A percentile compares a stretch with the other conserved stretches of the same genome.
Evolutionary conservation across 2,888 invertebrate genomes (phyloP).

Genomic region (Spodoptera picta): DNA sequence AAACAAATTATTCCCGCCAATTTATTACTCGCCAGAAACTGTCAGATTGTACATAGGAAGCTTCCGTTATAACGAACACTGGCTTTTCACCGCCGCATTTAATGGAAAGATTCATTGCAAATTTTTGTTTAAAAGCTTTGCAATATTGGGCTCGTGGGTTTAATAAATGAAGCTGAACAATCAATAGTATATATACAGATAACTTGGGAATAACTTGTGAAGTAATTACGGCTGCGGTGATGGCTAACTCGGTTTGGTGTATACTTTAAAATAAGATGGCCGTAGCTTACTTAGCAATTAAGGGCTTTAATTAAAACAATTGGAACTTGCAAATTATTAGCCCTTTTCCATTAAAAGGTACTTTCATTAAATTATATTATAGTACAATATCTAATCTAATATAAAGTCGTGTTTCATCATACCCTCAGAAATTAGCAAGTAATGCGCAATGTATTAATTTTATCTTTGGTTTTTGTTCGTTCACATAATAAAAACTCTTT

Average conservation of each 20-base stretch:
- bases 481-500: background rate
- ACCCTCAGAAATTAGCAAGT: too few species aligned
- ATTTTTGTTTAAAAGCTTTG: constrained; percentile 40
- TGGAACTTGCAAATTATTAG: constrained; percentile 18
- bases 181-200: constrained; percentile 32
- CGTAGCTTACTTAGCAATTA: constrained; percentile 18
- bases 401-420: too few species aligned
- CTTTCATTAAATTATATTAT: too few species aligned
- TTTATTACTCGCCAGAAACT: constrained; percentile 62
- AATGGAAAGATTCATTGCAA: constrained; percentile 55
- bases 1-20: constrained; percentile 55
- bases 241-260: constrained; percentile 16
- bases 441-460: background rate
- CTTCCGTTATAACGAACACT: constrained; percentile 42
- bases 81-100: constrained; percentile 49
- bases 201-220: constrained; percentile 43
- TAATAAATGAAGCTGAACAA: constrained; percentile 46
- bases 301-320: constrained; percentile 32
- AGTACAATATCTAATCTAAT: too few species aligned
- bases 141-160: constrained; percentile 41
- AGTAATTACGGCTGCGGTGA: constrained; percentile 36
- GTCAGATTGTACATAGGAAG: constrained; percentile 50
- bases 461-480: background rate
- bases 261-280: too few species aligned
- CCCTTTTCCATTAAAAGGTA: constrained; percentile 3